Evolutionary conservation across 2,797 vertebrate genomes (phyloP).

Genomic region (Arctocebus calabarensis): DNA sequence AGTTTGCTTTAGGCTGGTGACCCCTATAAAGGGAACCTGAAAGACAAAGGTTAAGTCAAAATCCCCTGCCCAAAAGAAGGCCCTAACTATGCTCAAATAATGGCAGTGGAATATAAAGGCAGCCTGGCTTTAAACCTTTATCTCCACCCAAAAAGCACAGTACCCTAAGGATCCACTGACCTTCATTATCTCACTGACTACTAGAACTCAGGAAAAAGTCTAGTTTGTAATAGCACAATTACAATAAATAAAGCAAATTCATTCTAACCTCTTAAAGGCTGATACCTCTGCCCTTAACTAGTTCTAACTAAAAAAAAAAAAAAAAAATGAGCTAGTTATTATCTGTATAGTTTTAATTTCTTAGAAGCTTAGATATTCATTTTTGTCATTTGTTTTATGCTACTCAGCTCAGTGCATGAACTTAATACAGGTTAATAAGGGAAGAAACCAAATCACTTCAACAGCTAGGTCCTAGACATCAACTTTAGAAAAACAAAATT

Average conservation of each 20-base stretch:
- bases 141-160: neutral
- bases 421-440: neutral
- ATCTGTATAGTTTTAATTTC: neutral
- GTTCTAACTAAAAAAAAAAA: neutral
- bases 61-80: neutral
- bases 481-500: neutral
- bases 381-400: slow-evolving; percentile 6
- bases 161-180: neutral
- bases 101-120: neutral
- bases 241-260: neutral
- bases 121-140: neutral
- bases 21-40: neutral
- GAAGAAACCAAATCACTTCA: neutral
- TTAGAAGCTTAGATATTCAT: neutral
- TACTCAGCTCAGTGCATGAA: neutral
- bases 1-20: neutral
- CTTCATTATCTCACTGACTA: neutral
- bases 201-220: neutral
- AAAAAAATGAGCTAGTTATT: neutral
- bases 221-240: neutral
- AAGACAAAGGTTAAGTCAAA: neutral
- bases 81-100: neutral
- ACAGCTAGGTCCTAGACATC: neutral
- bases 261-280: slow-evolving; percentile 38
- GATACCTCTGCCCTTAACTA: neutral